Base-by-base conservation (phyloP, 1,140 invertebrate species). In the Diachasmimorpha longicaudata region DNA sequence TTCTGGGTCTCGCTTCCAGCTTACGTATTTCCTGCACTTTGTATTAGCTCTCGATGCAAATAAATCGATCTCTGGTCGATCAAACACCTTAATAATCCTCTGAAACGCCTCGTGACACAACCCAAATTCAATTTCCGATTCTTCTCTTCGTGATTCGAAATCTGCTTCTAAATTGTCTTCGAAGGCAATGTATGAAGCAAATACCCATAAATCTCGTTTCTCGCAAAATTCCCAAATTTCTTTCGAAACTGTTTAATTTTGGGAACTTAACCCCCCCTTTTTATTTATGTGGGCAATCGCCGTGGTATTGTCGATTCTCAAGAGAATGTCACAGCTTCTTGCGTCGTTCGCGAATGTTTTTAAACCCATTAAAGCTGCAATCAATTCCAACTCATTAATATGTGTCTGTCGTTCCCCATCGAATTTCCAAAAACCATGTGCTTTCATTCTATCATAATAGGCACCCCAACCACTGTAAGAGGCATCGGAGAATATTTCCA, bases 11-110 rank as follows among this genome's bases (percentile, higher is more conserved):
- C 46, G 23, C 4, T 68, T n/a, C 82, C 81, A 83, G 11, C 79
- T 80, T 21, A 82, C 66, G 71, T 78, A 84, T 25, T 19, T 16
- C 6, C 73, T 44, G 72, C 80, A 81, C 77, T 83, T 83, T 1
- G 70, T 31, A 72, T 85, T 85, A 13, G 66, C 23, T 76, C 77
- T 76, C 5, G 72, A 75, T 4, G 81, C 81, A 76, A 84, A 84
- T 19, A 81, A 21, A 74, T 82, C 81, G 3, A 83, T 78, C 1
- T 79, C 74, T 19, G 82, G 79, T 9, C 9, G 46, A 9, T 81
- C 78, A 73, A 83, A 79, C 11, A 13, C 39, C 0, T 39, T 16
- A 5, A 44, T 23, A 37, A 84, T 82, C 16, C 76, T 14, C 23
- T 70, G 10, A 73, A 78, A 79, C 37, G 37, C 70, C 19, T 6